Evolutionary conservation across 2,113 vertebrate species (phyloP).

Genomic region (Hucho hucho): DNA sequence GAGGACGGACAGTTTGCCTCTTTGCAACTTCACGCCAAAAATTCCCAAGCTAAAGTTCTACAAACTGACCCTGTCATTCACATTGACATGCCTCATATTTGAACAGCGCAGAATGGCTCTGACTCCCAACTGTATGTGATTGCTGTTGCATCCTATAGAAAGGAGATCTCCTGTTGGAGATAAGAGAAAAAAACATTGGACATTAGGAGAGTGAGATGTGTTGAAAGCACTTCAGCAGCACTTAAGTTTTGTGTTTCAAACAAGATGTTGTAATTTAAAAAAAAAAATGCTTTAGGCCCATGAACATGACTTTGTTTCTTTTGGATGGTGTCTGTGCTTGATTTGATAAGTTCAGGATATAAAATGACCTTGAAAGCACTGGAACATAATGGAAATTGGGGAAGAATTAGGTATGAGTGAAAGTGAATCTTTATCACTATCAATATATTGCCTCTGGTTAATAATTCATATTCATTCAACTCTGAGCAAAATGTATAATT

Average conservation of each 20-base stretch:
- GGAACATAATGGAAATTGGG: no score
- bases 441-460: no score
- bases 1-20: background rate
- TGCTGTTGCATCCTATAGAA: constrained; percentile 13
- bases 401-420: no score
- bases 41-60: background rate
- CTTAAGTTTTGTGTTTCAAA: constrained; percentile 5
- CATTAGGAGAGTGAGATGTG: background rate
- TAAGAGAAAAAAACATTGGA: background rate
- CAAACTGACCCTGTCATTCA: background rate
- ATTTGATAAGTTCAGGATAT: no score
- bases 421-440: no score
- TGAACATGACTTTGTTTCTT: background rate
- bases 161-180: background rate
- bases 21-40: background rate
- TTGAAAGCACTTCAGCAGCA: background rate
- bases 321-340: background rate
- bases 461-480: no score
- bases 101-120: constrained; percentile 12
- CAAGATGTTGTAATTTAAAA: background rate
- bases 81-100: constrained; percentile 8
- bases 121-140: constrained; percentile 15
- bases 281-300: background rate
- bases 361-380: no score
- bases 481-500: no score